Evolutionary conservation across 2,797 vertebrate genomes (phyloP).

Genomic region (Pipistrellus kuhlii): DNA sequence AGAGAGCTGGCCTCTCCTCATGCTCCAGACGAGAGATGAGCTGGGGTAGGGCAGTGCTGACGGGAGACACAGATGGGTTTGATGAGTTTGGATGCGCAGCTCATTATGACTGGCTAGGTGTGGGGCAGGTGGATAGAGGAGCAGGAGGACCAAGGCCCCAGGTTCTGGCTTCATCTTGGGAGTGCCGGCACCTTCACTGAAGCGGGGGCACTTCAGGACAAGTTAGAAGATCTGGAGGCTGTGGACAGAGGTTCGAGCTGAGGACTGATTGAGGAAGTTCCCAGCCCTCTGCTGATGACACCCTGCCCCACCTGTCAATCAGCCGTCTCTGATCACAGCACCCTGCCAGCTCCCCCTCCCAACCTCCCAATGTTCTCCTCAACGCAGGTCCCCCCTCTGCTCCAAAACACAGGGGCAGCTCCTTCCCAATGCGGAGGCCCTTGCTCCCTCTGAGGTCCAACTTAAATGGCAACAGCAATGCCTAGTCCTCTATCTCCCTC

Average conservation of each 20-base stretch:
- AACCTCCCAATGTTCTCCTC: background rate
- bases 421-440: background rate
- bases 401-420: background rate
- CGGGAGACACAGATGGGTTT: background rate
- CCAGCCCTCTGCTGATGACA: background rate
- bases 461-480: background rate
- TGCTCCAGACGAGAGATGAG: background rate
- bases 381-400: background rate
- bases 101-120: background rate
- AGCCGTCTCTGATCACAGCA: background rate
- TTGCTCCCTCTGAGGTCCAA: background rate
- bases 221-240: background rate
- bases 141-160: background rate
- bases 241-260: background rate
- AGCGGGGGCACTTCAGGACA: background rate
- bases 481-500: too few species aligned
- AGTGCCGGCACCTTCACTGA: background rate
- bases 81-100: background rate
- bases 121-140: background rate
- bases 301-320: too few species aligned
- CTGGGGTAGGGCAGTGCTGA: background rate
- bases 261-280: background rate
- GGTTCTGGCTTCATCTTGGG: background rate
- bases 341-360: background rate
- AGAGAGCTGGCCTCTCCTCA: background rate